Conservation (phyloP, 2,797 vertebrate genomes). For the Hafferia zeledoni region DNA sequence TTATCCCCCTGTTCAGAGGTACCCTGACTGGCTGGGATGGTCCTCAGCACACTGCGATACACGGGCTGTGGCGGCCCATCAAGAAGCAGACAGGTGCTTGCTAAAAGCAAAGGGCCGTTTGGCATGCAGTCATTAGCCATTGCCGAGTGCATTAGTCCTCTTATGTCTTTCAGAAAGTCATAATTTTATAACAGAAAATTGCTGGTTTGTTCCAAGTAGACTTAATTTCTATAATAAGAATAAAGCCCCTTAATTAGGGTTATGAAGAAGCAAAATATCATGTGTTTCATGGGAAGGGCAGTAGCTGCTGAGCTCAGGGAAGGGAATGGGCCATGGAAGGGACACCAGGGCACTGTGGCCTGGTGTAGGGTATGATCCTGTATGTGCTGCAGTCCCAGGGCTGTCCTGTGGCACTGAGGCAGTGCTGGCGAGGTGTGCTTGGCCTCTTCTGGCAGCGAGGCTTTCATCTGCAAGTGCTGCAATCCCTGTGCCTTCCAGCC, state of each 20-base stretch:
- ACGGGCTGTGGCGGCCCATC: background rate
- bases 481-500: background rate
- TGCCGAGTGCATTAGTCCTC: slow-evolving; percentile 1
- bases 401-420: fast-evolving
- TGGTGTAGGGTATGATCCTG: fast-evolving
- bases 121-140: background rate
- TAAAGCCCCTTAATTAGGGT: background rate
- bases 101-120: slow-evolving; percentile 29
- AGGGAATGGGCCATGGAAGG: background rate
- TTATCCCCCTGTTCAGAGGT: background rate
- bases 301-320: background rate
- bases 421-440: fast-evolving
- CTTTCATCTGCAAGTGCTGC: background rate
- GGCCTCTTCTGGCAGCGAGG: background rate
- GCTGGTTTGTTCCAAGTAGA: slow-evolving; percentile 39
- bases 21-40: background rate
- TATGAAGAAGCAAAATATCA: background rate
- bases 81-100: background rate
- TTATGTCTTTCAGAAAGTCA: slow-evolving; percentile 27
- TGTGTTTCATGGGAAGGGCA: background rate
- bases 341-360: fast-evolving
- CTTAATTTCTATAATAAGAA: slow-evolving; percentile 34
- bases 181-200: slow-evolving; percentile 46
- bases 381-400: fast-evolving
- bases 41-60: fast-evolving